A percentile compares a stretch with the other conserved stretches of the same genome.
Conservation (phyloP, 2,113 vertebrate species). For the Morone chrysops region DNA sequence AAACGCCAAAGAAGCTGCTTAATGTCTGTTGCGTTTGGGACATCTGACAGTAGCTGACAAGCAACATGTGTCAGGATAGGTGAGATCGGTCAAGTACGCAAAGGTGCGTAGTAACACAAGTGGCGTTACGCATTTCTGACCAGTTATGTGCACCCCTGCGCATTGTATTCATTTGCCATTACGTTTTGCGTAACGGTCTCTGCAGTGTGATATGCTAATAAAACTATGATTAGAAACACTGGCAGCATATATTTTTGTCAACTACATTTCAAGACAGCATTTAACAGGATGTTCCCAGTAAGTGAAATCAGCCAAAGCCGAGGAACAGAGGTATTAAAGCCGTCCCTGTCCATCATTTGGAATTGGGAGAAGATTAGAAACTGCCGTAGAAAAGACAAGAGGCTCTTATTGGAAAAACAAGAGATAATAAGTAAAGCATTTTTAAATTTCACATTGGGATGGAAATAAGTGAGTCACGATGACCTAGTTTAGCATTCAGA, state of each 20-base stretch:
- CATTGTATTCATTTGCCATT: background rate
- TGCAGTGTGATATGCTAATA: slow-evolving; percentile 2
- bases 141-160: no score
- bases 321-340: slow-evolving; percentile 11
- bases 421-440: slow-evolving; percentile 15
- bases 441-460: slow-evolving; percentile 41
- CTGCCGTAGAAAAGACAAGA: slow-evolving; percentile 23
- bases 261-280: background rate
- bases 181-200: background rate
- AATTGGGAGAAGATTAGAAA: slow-evolving; percentile 48
- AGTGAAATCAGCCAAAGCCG: slow-evolving; percentile 8
- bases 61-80: no score
- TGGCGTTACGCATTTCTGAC: no score
- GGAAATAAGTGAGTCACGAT: slow-evolving; percentile 52
- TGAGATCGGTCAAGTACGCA: no score
- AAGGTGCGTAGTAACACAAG: no score
- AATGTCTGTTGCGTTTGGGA: no score
- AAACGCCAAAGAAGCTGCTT: no score
- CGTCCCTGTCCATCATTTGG: background rate
- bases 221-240: slow-evolving; percentile 1
- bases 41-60: no score
- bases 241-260: slow-evolving; percentile 5
- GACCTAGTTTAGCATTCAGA: slow-evolving; percentile 67
- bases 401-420: slow-evolving; percentile 15
- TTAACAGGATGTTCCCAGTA: slow-evolving; percentile 6